Conservation (phyloP, 1,140 invertebrate species). For the Archegozetes longisetosus region DNA sequence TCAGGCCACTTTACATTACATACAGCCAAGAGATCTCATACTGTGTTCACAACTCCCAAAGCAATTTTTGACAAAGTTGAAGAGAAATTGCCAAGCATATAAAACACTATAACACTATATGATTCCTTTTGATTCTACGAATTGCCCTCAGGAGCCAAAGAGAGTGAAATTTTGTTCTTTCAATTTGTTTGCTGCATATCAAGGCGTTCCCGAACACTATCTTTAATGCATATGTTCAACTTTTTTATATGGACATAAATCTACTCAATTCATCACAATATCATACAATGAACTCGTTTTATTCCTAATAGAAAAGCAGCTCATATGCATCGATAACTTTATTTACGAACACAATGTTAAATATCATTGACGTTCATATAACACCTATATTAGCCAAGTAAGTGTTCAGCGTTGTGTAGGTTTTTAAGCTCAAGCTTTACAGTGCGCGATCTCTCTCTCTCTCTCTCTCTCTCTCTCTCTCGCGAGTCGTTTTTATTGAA, state of each 20-base stretch:
- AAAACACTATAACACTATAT: not conserved
- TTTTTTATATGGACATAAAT: not conserved
- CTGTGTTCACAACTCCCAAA: no score
- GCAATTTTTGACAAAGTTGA: no score
- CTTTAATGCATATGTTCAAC: not conserved
- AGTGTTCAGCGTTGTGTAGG: not conserved
- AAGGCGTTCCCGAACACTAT: not conserved
- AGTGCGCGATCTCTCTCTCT: no score
- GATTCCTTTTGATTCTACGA: not conserved
- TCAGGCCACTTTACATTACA: no score
- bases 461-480: no score
- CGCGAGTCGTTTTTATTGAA: not conserved
- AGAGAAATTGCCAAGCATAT: no score
- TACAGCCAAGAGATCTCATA: no score
- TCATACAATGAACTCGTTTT: not conserved
- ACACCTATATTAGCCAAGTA: not conserved
- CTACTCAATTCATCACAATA: not conserved
- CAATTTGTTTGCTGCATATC: constrained; percentile 1
- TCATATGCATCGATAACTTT: not conserved
- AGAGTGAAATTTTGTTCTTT: not conserved
- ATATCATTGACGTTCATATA: not conserved
- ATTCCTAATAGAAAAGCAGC: not conserved
- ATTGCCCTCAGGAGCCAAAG: not conserved
- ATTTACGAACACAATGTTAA: no score
- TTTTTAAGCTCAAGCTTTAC: not conserved